Evolutionary conservation across 2,888 invertebrate species (phyloP), one percentile per base, ranked within the genome.

Genomic region (Agrilus biguttatus): DNA sequence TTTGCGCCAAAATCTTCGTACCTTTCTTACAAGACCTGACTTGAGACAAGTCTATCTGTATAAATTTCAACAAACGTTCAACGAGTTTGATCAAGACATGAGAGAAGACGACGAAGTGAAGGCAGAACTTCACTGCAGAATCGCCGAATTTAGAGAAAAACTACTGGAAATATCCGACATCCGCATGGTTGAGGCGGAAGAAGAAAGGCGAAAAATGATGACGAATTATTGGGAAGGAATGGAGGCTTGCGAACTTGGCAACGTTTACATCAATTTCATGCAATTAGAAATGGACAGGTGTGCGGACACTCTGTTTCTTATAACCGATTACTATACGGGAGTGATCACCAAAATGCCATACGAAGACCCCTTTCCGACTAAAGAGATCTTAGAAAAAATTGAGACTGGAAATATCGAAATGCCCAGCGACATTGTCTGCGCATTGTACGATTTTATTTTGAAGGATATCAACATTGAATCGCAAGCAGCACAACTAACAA

Each of bases 251-350:
- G 63, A 71, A 38, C 61, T 79, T 51, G 63, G 64, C 2, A 77
- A 78, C 53, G 66, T 72, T 23, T 77, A 71, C 49, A 65, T 73
- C 37, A 71, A 68, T 2, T 69, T 72, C 37, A 65, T 77, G 63
- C 78, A 79, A 57, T 54, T 72, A n/a, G 80, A 81, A 63, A 40
- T 75, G 10, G 77, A 79, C 53, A 67, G 78, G 38, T 65, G 69
- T 63, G 61, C 64, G 14, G 63, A 67, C 45, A 66, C 65, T 5
- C 39, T 67, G 14, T 63, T 64, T 39, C 50, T 72, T 6, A 37
- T 71, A 3, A 60, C 62, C 12, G 70, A 71, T 52, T 72, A 71
- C 53, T 72, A 69, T 45, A 51, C 52, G 1, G 59, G 59, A 0
- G 56, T 63, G 51, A 52, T 65, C 12, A 60, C 57, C 0, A 55